phyloP scores from a whole-genome alignment of 2,797 vertebrate genomes.

The Lindbergichthys nudifrons region DNA sequence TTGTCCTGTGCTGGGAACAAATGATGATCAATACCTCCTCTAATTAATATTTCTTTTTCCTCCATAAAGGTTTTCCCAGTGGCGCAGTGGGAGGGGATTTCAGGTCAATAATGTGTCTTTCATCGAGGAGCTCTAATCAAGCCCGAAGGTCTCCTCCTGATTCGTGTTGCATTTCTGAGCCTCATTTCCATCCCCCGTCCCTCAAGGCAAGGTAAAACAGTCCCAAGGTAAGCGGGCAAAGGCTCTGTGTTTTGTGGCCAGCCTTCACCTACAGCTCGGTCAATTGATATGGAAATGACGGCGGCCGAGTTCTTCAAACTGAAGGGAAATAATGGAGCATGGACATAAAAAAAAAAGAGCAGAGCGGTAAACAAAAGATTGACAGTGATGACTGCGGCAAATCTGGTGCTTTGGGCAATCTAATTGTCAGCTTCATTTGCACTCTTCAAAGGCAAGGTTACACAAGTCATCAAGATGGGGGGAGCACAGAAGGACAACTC shows the following conservation, averaged over 20 bases:
- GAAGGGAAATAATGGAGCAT: slow-evolving; percentile 33
- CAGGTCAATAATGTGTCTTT: slow-evolving; percentile 62
- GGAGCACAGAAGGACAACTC: not conserved
- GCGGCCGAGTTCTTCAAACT: slow-evolving; percentile 14
- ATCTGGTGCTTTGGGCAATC: slow-evolving; percentile 4
- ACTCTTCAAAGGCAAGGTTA: slow-evolving; percentile 64
- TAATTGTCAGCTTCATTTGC: slow-evolving; percentile 56
- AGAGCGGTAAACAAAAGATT: slow-evolving; percentile 40
- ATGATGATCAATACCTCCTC: slow-evolving; percentile 52
- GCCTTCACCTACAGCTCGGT: slow-evolving; percentile 55
- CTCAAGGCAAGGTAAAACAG: slow-evolving; percentile 68
- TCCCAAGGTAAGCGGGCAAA: slow-evolving; percentile 48
- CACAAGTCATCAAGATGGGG: slow-evolving; percentile 28
- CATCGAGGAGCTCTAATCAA: slow-evolving; percentile 57
- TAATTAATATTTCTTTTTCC: slow-evolving; percentile 53
- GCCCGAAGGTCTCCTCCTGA: slow-evolving; percentile 64
- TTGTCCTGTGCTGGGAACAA: slow-evolving; percentile 24
- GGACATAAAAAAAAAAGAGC: slow-evolving; percentile 15
- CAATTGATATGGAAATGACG: slow-evolving; percentile 72
- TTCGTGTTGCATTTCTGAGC: slow-evolving; percentile 36
- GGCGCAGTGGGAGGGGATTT: slow-evolving; percentile 27
- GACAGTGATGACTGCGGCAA: slow-evolving; percentile 63
- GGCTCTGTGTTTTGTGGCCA: slow-evolving; percentile 23
- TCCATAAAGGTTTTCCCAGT: slow-evolving; percentile 27
- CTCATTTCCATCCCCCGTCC: slow-evolving; percentile 70